Conservation (phyloP, 1,140 invertebrate genomes). For the Drusus annulatus region DNA sequence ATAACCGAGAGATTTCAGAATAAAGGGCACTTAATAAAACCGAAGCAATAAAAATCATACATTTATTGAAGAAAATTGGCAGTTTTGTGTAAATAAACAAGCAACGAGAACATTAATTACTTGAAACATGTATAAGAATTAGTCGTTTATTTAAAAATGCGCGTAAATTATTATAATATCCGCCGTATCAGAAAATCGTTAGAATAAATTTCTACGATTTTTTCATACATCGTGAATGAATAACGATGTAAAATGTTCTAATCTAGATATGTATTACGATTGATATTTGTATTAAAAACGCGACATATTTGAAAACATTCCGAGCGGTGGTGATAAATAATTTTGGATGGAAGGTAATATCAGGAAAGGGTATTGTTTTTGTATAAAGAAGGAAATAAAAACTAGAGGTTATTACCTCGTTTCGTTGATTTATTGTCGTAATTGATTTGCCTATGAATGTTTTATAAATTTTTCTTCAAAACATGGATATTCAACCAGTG, state of each 20-base stretch:
- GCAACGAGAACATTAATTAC: conserved; percentile 11
- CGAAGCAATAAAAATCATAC: conserved; percentile 14
- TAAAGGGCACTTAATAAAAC: conserved; percentile 8
- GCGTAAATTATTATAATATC: conserved; percentile 19
- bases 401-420: conserved; percentile 27
- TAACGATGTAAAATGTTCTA: conserved; percentile 29
- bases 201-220: conserved; percentile 39
- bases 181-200: conserved; percentile 28
- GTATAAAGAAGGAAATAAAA: conserved; percentile 21
- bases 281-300: conserved; percentile 44
- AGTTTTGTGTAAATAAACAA: conserved; percentile 24
- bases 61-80: conserved; percentile 34
- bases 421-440: conserved; percentile 30
- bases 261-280: conserved; percentile 39
- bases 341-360: conserved; percentile 3
- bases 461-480: conserved; percentile 23
- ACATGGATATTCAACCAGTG: neutral
- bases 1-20: no score
- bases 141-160: conserved; percentile 26
- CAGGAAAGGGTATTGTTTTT: neutral
- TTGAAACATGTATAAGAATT: neutral
- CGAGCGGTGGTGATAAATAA: conserved; percentile 16
- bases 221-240: conserved; percentile 28
- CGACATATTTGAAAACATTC: conserved; percentile 35
- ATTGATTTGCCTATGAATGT: conserved; percentile 39